Conservation (phyloP, 1,140 invertebrate species). For the Cotesia chilonis region DNA sequence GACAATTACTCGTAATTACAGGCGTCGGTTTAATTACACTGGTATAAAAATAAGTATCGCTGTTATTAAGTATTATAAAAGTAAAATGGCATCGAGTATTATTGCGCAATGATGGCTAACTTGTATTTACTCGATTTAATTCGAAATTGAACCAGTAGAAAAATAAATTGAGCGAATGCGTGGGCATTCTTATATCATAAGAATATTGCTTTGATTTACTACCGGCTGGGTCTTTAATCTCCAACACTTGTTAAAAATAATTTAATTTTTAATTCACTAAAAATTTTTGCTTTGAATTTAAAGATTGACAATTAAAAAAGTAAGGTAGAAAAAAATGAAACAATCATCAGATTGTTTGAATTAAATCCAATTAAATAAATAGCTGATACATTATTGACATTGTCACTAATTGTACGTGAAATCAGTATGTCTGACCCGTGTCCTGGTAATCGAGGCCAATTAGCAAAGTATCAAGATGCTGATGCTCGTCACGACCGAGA, state of each 20-base stretch:
- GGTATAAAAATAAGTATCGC: background rate
- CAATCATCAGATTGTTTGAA: slow-evolving; percentile 12
- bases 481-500: background rate
- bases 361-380: slow-evolving; percentile 10
- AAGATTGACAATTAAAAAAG: too few species aligned
- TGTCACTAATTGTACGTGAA: slow-evolving; percentile 5
- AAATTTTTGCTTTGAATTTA: too few species aligned
- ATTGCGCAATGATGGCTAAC: background rate
- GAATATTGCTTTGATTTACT: slow-evolving; percentile 23
- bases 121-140: background rate
- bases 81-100: background rate
- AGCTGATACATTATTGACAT: background rate
- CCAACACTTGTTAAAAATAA: slow-evolving; percentile 1
- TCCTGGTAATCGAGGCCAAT: slow-evolving; percentile 19
- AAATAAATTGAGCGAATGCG: slow-evolving; percentile 25
- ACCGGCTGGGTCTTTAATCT: slow-evolving; percentile 18
- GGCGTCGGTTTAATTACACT: too few species aligned
- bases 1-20: too few species aligned
- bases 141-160: background rate
- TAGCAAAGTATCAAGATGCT: slow-evolving; percentile 16
- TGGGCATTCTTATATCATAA: slow-evolving; percentile 13
- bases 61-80: background rate
- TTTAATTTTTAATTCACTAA: too few species aligned
- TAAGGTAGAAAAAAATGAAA: background rate
- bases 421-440: slow-evolving; percentile 10